Conservation (phyloP, 2,113 vertebrate species). For the Himantopus leucocephalus region DNA sequence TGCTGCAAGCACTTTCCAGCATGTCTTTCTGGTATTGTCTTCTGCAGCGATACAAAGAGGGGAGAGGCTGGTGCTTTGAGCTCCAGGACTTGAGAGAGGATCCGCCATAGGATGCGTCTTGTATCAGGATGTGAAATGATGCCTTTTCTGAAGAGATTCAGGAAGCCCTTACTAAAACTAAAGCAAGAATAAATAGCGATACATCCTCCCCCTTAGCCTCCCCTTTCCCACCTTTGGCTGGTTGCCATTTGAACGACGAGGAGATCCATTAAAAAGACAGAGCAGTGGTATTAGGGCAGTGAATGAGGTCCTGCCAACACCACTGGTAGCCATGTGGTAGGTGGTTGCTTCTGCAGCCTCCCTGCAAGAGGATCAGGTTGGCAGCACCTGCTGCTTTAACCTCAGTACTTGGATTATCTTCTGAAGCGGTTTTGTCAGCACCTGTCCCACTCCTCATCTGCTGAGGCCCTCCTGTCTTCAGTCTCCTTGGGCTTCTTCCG, state of each 20-base stretch:
- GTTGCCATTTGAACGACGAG: not conserved
- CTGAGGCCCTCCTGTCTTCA: not conserved
- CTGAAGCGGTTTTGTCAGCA: not conserved
- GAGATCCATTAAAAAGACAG: not conserved
- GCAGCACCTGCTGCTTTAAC: constrained; percentile 48
- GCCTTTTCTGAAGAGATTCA: not conserved
- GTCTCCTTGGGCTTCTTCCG: not conserved
- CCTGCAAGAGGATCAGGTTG: constrained; percentile 23
- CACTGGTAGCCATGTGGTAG: not conserved
- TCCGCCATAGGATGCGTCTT: not conserved
- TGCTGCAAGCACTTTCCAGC: not conserved
- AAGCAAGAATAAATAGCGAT: not conserved
- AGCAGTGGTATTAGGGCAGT: not conserved
- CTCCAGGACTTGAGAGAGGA: not conserved
- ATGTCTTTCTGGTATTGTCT: not conserved
- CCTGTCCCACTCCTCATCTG: constrained; percentile 9
- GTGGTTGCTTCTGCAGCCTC: not conserved
- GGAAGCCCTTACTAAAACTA: not conserved
- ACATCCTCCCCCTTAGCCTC: not conserved
- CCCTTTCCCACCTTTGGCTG: not conserved
- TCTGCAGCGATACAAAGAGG: not conserved
- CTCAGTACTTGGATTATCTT: constrained; percentile 23
- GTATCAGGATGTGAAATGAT: not conserved
- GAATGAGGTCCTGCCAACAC: not conserved
- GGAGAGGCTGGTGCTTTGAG: not conserved